A percentile compares a stretch with the other conserved stretches of the same genome.
Conservation (phyloP, 1,140 invertebrate genomes). For the Idris sp. region DNA sequence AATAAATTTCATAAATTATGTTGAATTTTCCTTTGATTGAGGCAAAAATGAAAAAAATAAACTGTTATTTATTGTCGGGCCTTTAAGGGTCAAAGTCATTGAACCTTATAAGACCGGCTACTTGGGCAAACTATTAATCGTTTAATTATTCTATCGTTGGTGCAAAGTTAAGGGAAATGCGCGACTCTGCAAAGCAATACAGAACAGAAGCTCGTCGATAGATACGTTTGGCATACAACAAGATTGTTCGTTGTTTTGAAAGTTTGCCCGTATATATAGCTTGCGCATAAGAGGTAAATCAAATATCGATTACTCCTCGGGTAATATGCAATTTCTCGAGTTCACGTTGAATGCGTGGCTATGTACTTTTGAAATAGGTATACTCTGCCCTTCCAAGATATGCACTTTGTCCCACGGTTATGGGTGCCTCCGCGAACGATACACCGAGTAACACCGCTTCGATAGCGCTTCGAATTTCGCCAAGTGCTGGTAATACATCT, state of each 20-base stretch:
- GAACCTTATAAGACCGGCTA: slow-evolving; percentile 22
- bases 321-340: slow-evolving; percentile 65
- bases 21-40: no score
- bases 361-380: slow-evolving; percentile 57
- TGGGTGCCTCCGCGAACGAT: slow-evolving; percentile 12
- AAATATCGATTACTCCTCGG: slow-evolving; percentile 64
- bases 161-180: slow-evolving; percentile 26
- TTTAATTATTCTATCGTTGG: slow-evolving; percentile 52
- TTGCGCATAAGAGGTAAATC: slow-evolving; percentile 55
- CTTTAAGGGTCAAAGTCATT: slow-evolving; percentile 2
- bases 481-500: slow-evolving; percentile 38
- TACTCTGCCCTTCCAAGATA: no score
- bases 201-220: slow-evolving; percentile 10
- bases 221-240: slow-evolving; percentile 20
- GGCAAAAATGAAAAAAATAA: no score
- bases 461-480: slow-evolving; percentile 19
- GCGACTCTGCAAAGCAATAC: slow-evolving; percentile 22
- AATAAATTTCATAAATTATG: no score
- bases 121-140: slow-evolving; percentile 38
- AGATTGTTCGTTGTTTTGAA: slow-evolving; percentile 51
- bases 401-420: slow-evolving; percentile 26
- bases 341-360: slow-evolving; percentile 43
- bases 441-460: slow-evolving; percentile 15
- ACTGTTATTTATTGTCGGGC: no score
- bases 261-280: slow-evolving; percentile 44